Conservation (phyloP, 2,888 invertebrate species). For the Aradus depressus region DNA sequence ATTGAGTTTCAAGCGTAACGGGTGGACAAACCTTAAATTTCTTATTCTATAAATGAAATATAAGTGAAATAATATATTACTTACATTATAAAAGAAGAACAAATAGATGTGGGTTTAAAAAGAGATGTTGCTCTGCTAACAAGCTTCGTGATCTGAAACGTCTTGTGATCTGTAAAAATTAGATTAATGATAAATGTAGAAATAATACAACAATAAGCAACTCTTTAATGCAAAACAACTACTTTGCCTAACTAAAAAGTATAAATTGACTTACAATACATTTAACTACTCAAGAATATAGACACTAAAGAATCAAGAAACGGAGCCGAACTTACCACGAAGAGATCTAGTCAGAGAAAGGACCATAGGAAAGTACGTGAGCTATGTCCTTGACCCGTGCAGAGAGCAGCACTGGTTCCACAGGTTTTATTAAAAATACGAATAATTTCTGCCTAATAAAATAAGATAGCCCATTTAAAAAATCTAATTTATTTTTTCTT, state of each 20-base stretch:
- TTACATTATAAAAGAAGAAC: constrained; percentile 2
- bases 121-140: constrained; percentile 16
- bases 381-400: too few relatives aligned
- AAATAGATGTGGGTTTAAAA: not conserved
- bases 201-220: not conserved
- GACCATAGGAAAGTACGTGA: too few relatives aligned
- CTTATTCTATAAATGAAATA: too few relatives aligned
- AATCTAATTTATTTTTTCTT: too few relatives aligned
- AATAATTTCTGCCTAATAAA: too few relatives aligned
- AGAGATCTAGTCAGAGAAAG: constrained; percentile 5
- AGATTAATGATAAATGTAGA: not conserved
- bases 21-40: too few relatives aligned
- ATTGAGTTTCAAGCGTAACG: too few relatives aligned
- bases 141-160: constrained; percentile 8
- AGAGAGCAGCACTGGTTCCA: too few relatives aligned
- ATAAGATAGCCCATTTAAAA: too few relatives aligned
- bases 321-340: constrained; percentile 17
- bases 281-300: not conserved
- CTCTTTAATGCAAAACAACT: not conserved
- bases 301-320: not conserved
- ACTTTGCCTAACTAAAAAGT: too few relatives aligned
- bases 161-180: constrained; percentile 1
- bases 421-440: too few relatives aligned
- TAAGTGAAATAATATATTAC: not conserved
- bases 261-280: constrained; percentile 9